Conservation (phyloP, 2,113 vertebrate genomes). For the Panthera tigris region DNA sequence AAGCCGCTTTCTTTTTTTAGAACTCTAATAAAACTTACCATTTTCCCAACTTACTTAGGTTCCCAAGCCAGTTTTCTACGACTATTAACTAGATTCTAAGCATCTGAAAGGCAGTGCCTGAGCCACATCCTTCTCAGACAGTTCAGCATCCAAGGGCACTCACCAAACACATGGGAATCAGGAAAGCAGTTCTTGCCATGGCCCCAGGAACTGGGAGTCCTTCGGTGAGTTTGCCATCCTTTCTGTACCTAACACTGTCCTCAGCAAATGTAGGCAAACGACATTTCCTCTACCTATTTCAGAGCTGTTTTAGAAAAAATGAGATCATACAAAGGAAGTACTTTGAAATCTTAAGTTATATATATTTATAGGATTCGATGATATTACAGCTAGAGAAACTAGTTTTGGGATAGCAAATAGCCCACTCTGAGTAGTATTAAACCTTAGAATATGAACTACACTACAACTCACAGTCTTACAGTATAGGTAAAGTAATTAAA, state of each 20-base stretch:
- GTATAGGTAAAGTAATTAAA: not conserved
- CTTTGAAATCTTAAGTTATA: not conserved
- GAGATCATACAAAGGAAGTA: not conserved
- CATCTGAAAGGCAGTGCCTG: not conserved
- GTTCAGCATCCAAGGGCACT: not conserved
- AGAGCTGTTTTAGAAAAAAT: not conserved
- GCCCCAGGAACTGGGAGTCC: not conserved
- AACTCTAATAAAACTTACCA: not conserved
- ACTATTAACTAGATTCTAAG: not conserved
- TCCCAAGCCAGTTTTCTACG: not conserved
- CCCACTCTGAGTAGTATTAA: not conserved
- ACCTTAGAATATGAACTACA: not conserved
- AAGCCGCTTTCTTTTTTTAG: not conserved
- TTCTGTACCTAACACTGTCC: not conserved
- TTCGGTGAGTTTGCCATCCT: no score
- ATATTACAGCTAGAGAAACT: not conserved
- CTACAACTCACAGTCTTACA: not conserved
- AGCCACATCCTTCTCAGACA: not conserved
- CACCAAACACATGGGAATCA: not conserved
- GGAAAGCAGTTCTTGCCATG: not conserved
- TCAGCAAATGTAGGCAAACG: not conserved
- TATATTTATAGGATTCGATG: not conserved
- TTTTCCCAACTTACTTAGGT: not conserved
- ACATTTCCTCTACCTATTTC: not conserved
- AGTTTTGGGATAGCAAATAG: not conserved